These are phyloP conservation scores for Myoxocephalus aenaeus DNA, from an alignment of 2,797 vertebrate species.

Conservation along the genomic window DNA sequence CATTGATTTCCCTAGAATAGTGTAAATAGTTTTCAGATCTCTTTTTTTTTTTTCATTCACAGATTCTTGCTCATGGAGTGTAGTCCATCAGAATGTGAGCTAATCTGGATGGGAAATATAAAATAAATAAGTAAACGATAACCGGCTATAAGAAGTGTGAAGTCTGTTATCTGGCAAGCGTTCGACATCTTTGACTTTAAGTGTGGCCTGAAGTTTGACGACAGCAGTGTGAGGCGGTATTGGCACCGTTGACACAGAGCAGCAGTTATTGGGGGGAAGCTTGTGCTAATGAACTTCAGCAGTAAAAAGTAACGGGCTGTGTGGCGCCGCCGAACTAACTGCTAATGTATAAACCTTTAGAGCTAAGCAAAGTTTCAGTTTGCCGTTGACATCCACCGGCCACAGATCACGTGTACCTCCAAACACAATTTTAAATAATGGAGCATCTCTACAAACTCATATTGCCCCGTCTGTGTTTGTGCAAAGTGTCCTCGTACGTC, in stretches of 20 bases:
- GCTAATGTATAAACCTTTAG: neutral
- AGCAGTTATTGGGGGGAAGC: neutral
- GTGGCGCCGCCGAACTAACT: neutral
- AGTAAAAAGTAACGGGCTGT: conserved; percentile 24
- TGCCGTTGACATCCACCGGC: neutral
- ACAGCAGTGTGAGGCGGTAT: conserved; percentile 11
- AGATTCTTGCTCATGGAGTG: neutral
- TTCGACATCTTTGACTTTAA: neutral
- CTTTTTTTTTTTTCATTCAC: neutral
- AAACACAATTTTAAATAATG: neutral
- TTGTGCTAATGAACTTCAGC: conserved; percentile 17
- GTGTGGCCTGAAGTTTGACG: conserved; percentile 21
- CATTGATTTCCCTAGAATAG: neutral
- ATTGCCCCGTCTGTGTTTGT: neutral
- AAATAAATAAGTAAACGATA: neutral
- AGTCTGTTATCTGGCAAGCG: neutral
- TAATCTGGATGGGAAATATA: neutral
- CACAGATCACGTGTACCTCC: neutral
- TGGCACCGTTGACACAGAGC: conserved; percentile 7
- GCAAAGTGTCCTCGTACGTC: too few species aligned
- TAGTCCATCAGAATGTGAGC: neutral
- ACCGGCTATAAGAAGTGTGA: neutral
- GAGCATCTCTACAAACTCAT: neutral
- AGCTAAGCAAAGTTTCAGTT: conserved; percentile 1
- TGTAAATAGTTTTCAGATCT: neutral